Percentiles rank a stretch among this genome's conserved stretches.
These are phyloP conservation scores for Equus przewalskii DNA, from an alignment of 2,113 vertebrate species.

Conservation along the genomic window DNA sequence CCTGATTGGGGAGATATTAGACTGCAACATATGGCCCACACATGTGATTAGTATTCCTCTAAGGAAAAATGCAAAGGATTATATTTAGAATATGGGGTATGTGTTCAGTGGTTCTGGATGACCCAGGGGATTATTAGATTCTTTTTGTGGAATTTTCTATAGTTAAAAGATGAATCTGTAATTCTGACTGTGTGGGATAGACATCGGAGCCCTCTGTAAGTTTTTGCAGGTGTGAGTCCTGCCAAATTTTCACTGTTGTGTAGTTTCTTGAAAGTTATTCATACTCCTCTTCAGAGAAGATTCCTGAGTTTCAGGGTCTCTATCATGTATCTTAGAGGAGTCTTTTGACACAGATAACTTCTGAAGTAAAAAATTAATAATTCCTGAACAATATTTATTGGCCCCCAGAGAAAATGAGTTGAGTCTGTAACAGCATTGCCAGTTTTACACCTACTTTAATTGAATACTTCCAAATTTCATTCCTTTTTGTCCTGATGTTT, in stretches of 20 bases:
- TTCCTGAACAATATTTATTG: background rate
- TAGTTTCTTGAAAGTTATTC: constrained; percentile 18
- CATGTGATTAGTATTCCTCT: constrained; percentile 78
- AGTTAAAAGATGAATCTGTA: constrained; percentile 75
- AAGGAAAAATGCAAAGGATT: constrained; percentile 76
- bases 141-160: constrained; percentile 80
- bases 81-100: constrained; percentile 79
- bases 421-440: background rate
- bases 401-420: background rate
- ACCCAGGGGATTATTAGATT: constrained; percentile 76
- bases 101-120: constrained; percentile 71
- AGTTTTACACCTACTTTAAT: background rate
- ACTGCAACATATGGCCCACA: constrained; percentile 78
- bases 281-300: background rate
- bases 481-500: constrained; percentile 19
- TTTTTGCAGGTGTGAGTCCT: constrained; percentile 54
- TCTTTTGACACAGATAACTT: constrained; percentile 26
- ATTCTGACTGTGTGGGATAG: constrained; percentile 51
- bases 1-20: constrained; percentile 80
- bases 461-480: constrained; percentile 25
- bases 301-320: constrained; percentile 20
- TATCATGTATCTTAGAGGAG: background rate
- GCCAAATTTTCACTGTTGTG: background rate
- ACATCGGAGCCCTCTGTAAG: constrained; percentile 32
- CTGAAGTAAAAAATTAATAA: constrained; percentile 33